Percentiles rank a stretch among this genome's conserved stretches.
phyloP scores from a whole-genome alignment of 2,797 vertebrate genomes.

The Tenualosa ilisha region DNA sequence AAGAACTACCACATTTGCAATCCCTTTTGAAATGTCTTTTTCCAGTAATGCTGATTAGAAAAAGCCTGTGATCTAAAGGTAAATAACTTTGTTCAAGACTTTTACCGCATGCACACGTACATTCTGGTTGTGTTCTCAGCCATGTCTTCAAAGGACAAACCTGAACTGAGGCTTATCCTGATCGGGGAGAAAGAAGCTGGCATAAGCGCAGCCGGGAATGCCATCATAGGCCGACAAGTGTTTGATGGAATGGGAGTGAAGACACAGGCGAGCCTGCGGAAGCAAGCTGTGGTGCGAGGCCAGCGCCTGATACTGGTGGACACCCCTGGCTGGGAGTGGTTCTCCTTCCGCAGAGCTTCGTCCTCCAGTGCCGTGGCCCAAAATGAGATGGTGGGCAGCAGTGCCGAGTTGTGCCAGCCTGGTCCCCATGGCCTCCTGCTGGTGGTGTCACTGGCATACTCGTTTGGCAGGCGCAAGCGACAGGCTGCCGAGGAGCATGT shows the following conservation, averaged over 20 bases:
- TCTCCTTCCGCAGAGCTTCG: slow-evolving; percentile 32
- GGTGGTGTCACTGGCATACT: slow-evolving; percentile 53
- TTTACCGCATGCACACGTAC: not conserved
- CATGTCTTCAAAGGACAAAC: not conserved
- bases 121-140: not conserved
- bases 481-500: slow-evolving; percentile 47
- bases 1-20: not conserved
- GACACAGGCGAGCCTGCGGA: slow-evolving; percentile 36
- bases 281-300: slow-evolving; percentile 37
- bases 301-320: slow-evolving; percentile 44
- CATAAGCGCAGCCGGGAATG: slow-evolving; percentile 50
- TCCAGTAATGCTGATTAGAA: too few species aligned
- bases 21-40: too few species aligned
- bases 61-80: too few species aligned
- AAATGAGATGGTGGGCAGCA: slow-evolving; percentile 44
- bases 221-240: slow-evolving; percentile 44
- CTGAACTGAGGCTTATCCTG: slow-evolving; percentile 42
- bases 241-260: slow-evolving; percentile 45
- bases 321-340: slow-evolving; percentile 57
- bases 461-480: slow-evolving; percentile 42
- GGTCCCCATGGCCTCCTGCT: slow-evolving; percentile 53
- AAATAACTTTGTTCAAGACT: not conserved
- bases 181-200: slow-evolving; percentile 50
- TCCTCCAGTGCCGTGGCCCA: slow-evolving; percentile 10
- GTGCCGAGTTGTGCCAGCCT: slow-evolving; percentile 46